Evolutionary conservation across 37 sponge, comb jelly and placozoan genomes (phyloP).

Genomic region (Aplysina aerophoba): DNA sequence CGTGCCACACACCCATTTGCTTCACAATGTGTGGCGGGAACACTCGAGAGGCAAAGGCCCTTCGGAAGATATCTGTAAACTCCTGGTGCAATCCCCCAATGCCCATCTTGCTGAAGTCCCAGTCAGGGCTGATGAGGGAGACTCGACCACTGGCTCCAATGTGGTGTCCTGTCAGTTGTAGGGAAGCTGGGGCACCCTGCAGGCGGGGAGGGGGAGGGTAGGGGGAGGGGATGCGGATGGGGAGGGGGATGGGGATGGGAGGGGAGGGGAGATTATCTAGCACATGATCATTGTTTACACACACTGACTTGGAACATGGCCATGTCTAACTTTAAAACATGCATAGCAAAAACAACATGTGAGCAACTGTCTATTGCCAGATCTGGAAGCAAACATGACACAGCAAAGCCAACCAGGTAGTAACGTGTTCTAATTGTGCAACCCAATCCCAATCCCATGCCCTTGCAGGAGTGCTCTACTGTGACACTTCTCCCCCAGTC

Average conservation of each 20-base stretch:
- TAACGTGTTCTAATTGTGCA: no score
- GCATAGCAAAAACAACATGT: not conserved
- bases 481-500: not conserved
- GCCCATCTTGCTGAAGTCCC: slow-evolving; percentile 97
- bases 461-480: no score
- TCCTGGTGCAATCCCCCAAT: slow-evolving; percentile 98
- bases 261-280: no score
- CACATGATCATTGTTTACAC: no score
- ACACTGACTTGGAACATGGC: no score
- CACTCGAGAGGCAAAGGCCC: slow-evolving; percentile 98
- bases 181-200: slow-evolving; percentile 21
- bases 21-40: slow-evolving; percentile 97
- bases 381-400: no score
- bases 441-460: no score
- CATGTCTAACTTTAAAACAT: no score
- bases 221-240: not conserved
- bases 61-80: slow-evolving; percentile 93
- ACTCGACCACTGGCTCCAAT: slow-evolving; percentile 44
- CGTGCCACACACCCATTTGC: slow-evolving; percentile 67
- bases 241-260: not conserved
- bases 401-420: no score
- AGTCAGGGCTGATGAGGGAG: slow-evolving; percentile 93
- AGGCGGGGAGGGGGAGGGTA: not conserved
- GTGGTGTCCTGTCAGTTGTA: slow-evolving; percentile 74
- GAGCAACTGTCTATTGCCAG: no score